Evolutionary conservation across 2,888 invertebrate genomes (phyloP), one percentile per base, ranked within the genome.

Genomic region (Ormyrus nitidulus): DNA sequence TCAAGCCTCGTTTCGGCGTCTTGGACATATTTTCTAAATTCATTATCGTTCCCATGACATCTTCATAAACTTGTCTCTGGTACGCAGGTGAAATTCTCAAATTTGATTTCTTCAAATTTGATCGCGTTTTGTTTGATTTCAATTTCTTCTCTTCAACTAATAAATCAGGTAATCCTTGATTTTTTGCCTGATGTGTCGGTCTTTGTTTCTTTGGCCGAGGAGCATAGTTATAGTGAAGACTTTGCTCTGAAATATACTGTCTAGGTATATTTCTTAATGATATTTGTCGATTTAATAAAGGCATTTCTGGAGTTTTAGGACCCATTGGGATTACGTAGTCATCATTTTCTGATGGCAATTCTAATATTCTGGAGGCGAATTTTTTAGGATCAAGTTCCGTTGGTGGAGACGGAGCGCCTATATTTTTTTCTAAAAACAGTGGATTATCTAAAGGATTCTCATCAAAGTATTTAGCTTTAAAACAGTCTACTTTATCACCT

Each of bases 401-500:
- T 0, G 89, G 87, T 5, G 84, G 79, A 8, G 84, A 78, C 0
- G 90, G 88, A 3, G 85, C 81, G 2, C 87, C 89, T 3, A 91
- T 86, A 11, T 84, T 76, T 66, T 89, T 87, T 70, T 92, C 91
- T 56, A 87, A 84, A 85, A 96, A 96, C 83, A 96, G 92, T 0
- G 95, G 95, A 90, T 94, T 95, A 84, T 95, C 95, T 75, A 96
- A 89, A 0, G 96, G 96, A 88, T 95, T 93, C 80, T 92, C 91
- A 0, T 95, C 96, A 87, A 96, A 96, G 88, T 94, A 95, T 91
- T 95, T 95, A 0, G 92, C 91, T 89, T 95, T 95, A 49, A 94
- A 93, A 86, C 96, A 96, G 83, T 94, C 94, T 34, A 96, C 94
- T 91, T 95, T 94, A 83, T 94, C 94, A 0, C 95, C 95, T 44